Evolutionary conservation across 2,888 invertebrate genomes (phyloP).

Genomic region (Octodonta nipae): DNA sequence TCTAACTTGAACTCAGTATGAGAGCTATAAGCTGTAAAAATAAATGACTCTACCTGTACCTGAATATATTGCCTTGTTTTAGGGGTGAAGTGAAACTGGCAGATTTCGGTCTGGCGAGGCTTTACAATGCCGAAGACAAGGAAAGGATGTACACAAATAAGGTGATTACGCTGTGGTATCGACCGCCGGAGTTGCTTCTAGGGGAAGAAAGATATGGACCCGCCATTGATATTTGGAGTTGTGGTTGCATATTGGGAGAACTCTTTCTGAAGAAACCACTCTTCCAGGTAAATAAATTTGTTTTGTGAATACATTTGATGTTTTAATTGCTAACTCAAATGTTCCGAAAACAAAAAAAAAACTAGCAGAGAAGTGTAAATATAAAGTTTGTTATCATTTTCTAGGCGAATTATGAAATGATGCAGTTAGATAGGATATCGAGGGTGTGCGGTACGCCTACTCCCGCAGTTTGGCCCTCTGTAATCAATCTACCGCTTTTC

Average conservation of each 20-base stretch:
- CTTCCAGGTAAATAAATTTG: constrained; percentile 64
- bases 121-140: constrained; percentile 90
- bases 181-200: constrained; percentile 89
- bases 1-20: too few relatives aligned
- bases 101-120: constrained; percentile 92
- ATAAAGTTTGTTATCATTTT: constrained; percentile 10
- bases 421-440: constrained; percentile 88
- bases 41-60: too few relatives aligned
- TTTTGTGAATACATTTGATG: too few relatives aligned
- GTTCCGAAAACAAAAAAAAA: too few relatives aligned
- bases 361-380: too few relatives aligned
- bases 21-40: too few relatives aligned
- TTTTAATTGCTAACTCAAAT: too few relatives aligned
- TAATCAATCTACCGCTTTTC: constrained; percentile 85
- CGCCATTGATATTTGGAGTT: constrained; percentile 97
- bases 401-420: constrained; percentile 82
- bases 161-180: constrained; percentile 96
- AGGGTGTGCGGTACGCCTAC: constrained; percentile 89
- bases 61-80: constrained; percentile 4
- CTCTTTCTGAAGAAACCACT: constrained; percentile 89
- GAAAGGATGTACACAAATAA: constrained; percentile 96
- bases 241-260: constrained; percentile 97
- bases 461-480: constrained; percentile 93
- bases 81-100: constrained; percentile 99
- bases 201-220: constrained; percentile 97